Evolutionary conservation across 2,113 vertebrate species (phyloP).

Genomic region (Proterorhinus semilunaris): DNA sequence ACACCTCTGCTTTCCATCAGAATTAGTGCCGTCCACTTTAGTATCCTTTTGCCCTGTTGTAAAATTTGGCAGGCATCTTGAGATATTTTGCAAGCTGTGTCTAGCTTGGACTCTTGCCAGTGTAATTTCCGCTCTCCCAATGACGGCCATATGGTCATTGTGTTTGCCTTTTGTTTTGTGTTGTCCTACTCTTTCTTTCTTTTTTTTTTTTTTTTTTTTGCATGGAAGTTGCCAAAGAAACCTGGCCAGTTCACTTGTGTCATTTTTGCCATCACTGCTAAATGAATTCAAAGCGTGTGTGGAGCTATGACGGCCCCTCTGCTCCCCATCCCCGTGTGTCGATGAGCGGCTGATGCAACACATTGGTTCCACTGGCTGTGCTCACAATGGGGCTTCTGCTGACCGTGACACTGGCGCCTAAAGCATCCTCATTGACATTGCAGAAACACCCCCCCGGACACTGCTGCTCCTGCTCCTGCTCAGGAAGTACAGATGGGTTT

Average conservation of each 20-base stretch:
- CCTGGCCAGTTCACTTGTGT: slow-evolving; percentile 12
- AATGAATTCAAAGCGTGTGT: slow-evolving; percentile 26
- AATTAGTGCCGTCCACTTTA: background rate
- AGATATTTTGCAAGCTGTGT: slow-evolving; percentile 32
- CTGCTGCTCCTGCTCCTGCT: background rate
- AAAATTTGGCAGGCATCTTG: slow-evolving; percentile 5
- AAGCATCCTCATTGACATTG: slow-evolving; percentile 18
- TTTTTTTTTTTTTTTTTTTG: background rate
- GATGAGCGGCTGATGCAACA: slow-evolving; percentile 44
- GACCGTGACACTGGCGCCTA: slow-evolving; percentile 22
- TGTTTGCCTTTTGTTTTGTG: slow-evolving; percentile 43
- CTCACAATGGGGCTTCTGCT: slow-evolving; percentile 26
- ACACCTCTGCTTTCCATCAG: background rate
- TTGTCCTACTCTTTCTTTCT: slow-evolving; percentile 17
- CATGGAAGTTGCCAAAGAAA: background rate
- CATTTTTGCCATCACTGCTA: slow-evolving; percentile 10
- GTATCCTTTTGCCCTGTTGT: background rate
- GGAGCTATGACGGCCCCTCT: slow-evolving; percentile 34
- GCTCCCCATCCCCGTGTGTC: slow-evolving; percentile 24
- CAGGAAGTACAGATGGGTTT: background rate
- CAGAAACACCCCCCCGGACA: slow-evolving; percentile 21
- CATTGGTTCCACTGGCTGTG: slow-evolving; percentile 10
- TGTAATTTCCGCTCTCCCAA: slow-evolving; percentile 22
- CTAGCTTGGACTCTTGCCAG: slow-evolving; percentile 40
- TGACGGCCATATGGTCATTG: slow-evolving; percentile 62